These are phyloP conservation scores for Eristalis intricaria DNA, from an alignment of 2,888 invertebrate genomes.

Conservation along the genomic window DNA sequence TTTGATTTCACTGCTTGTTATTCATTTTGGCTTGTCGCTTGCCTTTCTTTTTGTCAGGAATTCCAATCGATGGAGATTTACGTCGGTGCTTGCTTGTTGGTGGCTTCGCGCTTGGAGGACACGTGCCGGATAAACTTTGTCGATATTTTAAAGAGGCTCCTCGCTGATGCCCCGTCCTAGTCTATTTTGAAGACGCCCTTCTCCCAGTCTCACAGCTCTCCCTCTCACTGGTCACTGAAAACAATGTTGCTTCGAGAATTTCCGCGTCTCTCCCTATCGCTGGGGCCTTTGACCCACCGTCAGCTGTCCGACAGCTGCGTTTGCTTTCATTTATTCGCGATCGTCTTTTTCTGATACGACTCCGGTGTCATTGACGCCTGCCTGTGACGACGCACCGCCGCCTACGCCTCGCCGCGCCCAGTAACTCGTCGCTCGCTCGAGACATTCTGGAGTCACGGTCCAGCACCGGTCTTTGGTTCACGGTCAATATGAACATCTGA, in stretches of 20 bases:
- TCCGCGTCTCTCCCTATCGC: background rate
- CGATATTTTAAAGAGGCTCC: background rate
- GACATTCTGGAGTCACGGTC: background rate
- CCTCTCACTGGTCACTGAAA: background rate
- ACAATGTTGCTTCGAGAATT: background rate
- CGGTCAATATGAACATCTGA: background rate
- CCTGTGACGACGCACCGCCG: too few species aligned
- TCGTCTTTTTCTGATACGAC: background rate
- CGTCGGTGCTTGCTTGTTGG: background rate
- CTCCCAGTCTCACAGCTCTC: background rate
- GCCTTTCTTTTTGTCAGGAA: background rate
- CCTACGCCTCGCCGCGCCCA: too few species aligned
- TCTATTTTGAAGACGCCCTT: too few species aligned
- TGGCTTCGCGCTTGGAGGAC: background rate
- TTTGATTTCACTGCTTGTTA: slow-evolving; percentile 29
- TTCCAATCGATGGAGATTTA: background rate
- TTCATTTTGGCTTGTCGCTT: background rate
- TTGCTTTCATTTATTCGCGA: background rate
- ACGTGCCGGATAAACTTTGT: background rate
- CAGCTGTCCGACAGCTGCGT: background rate
- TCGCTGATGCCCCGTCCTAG: too few species aligned
- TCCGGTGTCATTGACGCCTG: background rate
- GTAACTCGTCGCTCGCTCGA: background rate
- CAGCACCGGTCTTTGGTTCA: background rate
- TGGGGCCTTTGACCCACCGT: background rate